phyloP scores from a whole-genome alignment of 2,797 vertebrate genomes.

The Steatocranus sp. region DNA sequence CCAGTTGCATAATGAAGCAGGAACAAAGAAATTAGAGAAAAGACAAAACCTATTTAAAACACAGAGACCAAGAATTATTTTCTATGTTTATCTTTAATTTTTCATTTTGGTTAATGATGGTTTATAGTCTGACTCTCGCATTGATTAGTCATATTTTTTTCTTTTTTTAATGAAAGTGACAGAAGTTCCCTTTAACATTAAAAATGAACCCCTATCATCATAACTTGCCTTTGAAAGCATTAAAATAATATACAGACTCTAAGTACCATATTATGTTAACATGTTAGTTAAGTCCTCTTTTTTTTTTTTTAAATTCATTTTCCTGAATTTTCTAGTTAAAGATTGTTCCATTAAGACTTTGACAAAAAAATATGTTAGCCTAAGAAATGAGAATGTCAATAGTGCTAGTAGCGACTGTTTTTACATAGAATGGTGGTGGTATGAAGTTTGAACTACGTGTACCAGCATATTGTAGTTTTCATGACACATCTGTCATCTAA shows the following conservation, averaged over 20 bases:
- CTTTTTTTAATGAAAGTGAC: neutral
- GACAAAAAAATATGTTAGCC: neutral
- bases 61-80: neutral
- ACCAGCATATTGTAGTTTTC: neutral
- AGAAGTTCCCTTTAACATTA: neutral
- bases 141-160: neutral
- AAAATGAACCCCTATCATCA: neutral
- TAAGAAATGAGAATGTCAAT: neutral
- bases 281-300: neutral
- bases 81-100: neutral
- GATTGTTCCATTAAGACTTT: neutral
- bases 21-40: neutral
- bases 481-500: neutral
- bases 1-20: neutral
- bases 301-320: fast-evolving
- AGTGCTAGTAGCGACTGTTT: neutral
- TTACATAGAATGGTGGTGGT: neutral
- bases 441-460: neutral
- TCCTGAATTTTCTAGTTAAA: neutral
- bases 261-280: neutral
- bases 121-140: neutral
- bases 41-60: neutral
- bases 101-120: neutral
- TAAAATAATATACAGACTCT: neutral
- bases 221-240: neutral